phyloP scores from a whole-genome alignment of 2,113 vertebrate genomes.

The Manacus vitellinus region DNA sequence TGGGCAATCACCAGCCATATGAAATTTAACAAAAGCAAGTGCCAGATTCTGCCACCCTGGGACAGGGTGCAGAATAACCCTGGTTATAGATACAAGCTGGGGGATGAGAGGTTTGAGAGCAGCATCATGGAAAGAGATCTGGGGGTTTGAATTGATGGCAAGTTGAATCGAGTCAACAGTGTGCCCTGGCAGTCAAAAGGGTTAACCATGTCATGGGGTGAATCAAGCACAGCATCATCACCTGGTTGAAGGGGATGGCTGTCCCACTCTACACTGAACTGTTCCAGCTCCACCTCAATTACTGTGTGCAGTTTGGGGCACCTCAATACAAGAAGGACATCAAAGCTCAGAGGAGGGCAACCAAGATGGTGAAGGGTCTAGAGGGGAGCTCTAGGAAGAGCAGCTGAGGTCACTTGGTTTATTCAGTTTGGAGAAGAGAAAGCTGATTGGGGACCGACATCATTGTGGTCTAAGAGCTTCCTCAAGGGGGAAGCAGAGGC shows the following conservation, averaged over 20 bases:
- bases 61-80: background rate
- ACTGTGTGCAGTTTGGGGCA: background rate
- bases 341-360: background rate
- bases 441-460: background rate
- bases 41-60: background rate
- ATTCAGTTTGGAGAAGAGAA: background rate
- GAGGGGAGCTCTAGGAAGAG: background rate
- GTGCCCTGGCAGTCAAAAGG: background rate
- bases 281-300: background rate
- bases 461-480: background rate
- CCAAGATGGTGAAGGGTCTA: background rate
- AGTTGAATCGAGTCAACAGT: background rate
- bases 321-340: background rate
- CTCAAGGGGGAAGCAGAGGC: background rate
- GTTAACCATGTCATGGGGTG: no score
- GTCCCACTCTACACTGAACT: background rate
- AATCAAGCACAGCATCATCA: background rate
- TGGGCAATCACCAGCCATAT: background rate
- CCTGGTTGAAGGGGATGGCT: accelerated
- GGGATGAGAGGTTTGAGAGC: background rate
- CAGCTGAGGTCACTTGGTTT: background rate
- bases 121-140: background rate
- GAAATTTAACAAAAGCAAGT: background rate
- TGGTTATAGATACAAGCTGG: background rate
- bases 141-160: background rate